Evolutionary conservation across 2,888 invertebrate species (phyloP), one percentile per base, ranked within the genome.

Genomic region (Alentia gelatinosa): DNA sequence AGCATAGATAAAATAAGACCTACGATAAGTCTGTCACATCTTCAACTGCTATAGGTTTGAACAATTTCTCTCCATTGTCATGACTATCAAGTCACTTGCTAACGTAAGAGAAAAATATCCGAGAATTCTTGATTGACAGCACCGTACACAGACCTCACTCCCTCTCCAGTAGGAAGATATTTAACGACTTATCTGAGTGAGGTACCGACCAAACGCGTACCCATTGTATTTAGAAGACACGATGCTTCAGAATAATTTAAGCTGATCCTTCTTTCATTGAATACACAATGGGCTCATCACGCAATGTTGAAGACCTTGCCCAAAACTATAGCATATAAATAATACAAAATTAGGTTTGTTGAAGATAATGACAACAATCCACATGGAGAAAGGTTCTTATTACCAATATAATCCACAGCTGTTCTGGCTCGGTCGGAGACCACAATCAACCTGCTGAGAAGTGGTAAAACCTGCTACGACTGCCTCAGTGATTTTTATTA

Each of bases 291-390:
- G n/a, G n/a, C n/a, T n/a, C n/a, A 19, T n/a, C 56, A 74, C 74
- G 30, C 74, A 74, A 74, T 33, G 74, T 4, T 79, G 79, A 5
- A 19, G 79, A 79, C 23, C 5, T 79, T 79, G 79, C 39, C 37
- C 79, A 79, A 35, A 79, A 79, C 39, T 79, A 79, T 79, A 79
- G 39, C 35, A 79, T n/a, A 79, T 79, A 79, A 79, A 79, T 79
- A 79, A 37, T 79, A 37, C 35, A 79, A 79, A 74, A 79, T 33
- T 23, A 35, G 26, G 79, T 37, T 79, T 35, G 79, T 79, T 79
- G 79, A 79, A 79, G 37, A 79, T 19, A 79, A 23, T 35, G 79
- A 12, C 35, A 79, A 79, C 39, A 79, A 35, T 79, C 37, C 79
- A 35, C 79, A 39, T 39, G 79, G 79, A 68, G 68, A 68, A 68